Percentiles rank a stretch among this genome's conserved stretches.
Conservation (phyloP, 2,888 invertebrate species). For the Apotomis capreana region DNA sequence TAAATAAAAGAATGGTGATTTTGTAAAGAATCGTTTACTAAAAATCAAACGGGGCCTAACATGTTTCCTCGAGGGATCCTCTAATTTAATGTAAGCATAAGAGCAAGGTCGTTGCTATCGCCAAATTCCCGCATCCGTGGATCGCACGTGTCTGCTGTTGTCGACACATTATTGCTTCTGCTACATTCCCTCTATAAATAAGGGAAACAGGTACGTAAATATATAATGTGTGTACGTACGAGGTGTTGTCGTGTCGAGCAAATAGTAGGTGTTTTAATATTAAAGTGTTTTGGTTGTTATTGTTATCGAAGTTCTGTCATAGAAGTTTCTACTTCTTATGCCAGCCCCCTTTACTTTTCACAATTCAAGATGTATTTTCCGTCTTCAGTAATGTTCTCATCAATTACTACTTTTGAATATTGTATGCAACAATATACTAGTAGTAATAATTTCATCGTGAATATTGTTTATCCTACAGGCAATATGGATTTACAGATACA, state of each 20-base stretch:
- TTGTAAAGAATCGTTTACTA: too few relatives aligned
- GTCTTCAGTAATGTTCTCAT: too few relatives aligned
- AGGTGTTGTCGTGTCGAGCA: constrained; percentile 9
- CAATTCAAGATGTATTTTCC: too few relatives aligned
- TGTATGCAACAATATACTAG: too few relatives aligned
- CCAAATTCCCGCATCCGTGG: not conserved
- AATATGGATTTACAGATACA: too few relatives aligned
- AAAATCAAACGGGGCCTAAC: too few relatives aligned
- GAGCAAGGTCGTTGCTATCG: constrained; percentile 5
- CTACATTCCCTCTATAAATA: constrained; percentile 50
- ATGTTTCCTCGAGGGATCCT: not conserved
- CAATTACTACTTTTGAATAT: too few relatives aligned
- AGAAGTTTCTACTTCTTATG: not conserved
- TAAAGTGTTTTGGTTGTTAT: not conserved
- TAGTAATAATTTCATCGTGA: too few relatives aligned
- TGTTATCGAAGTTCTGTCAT: not conserved
- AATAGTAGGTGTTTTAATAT: constrained; percentile 1
- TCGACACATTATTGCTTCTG: constrained; percentile 54
- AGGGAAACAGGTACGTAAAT: constrained; percentile 41
- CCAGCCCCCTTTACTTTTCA: too few relatives aligned
- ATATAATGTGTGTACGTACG: constrained; percentile 31
- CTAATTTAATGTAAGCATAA: constrained; percentile 9
- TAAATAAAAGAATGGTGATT: too few relatives aligned
- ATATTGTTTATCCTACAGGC: too few relatives aligned
- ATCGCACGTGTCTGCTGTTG: constrained; percentile 46